A percentile compares a stretch with the other conserved stretches of the same genome.
phyloP scores from a whole-genome alignment of 2,888 invertebrate species.

The Brachypterus glaber region DNA sequence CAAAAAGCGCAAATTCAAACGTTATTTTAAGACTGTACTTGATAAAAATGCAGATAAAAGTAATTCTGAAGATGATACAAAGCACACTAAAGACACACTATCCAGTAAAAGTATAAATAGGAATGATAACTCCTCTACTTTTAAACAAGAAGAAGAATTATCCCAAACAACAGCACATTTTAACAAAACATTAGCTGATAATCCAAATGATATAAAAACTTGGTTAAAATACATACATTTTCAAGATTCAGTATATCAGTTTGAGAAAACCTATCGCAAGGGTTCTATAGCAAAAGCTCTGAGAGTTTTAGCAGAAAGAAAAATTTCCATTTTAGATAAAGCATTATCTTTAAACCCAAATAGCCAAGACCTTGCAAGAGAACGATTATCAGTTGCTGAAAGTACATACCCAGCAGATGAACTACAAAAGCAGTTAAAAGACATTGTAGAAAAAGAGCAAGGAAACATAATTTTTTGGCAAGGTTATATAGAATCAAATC shows the following conservation, averaged over 20 bases:
- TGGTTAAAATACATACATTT: constrained; percentile 54
- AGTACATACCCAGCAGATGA: constrained; percentile 51
- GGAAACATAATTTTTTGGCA: constrained; percentile 45
- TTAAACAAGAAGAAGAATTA: constrained; percentile 43
- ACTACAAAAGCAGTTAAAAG: constrained; percentile 43
- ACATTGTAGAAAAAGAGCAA: constrained; percentile 43
- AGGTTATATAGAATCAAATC: constrained; percentile 44
- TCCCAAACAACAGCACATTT: constrained; percentile 44
- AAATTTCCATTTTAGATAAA: constrained; percentile 52
- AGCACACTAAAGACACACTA: constrained; percentile 25
- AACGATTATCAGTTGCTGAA: constrained; percentile 42
- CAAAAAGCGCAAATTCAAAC: constrained; percentile 31
- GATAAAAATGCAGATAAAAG: constrained; percentile 23
- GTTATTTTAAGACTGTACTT: constrained; percentile 29
- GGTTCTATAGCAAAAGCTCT: constrained; percentile 38
- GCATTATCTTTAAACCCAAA: constrained; percentile 49
- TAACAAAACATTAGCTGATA: constrained; percentile 44
- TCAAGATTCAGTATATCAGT: constrained; percentile 44
- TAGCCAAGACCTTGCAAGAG: constrained; percentile 44
- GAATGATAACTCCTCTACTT: constrained; percentile 28
- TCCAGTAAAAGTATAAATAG: constrained; percentile 11
- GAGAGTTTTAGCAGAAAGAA: constrained; percentile 44
- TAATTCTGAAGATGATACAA: constrained; percentile 20
- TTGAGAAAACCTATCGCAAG: constrained; percentile 40
- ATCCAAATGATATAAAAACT: constrained; percentile 44